These are phyloP conservation scores for Anoura caudifer DNA, from an alignment of 2,113 vertebrate genomes.

Conservation along the genomic window DNA sequence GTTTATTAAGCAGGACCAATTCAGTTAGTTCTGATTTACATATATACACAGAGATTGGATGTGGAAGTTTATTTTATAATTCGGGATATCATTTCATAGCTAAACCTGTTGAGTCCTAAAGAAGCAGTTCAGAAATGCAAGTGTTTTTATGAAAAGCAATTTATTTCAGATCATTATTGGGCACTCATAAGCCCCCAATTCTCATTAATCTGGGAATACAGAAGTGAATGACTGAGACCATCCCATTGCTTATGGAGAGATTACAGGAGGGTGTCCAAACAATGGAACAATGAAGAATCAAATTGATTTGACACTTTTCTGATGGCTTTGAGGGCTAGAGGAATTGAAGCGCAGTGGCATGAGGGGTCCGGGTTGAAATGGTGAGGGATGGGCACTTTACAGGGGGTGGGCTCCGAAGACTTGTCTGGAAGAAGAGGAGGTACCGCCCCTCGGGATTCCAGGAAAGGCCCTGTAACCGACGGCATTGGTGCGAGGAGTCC, in stretches of 20 bases:
- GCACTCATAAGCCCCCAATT: neutral
- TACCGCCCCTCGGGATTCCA: neutral
- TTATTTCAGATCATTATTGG: neutral
- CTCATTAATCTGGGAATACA: neutral
- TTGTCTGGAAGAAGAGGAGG: neutral
- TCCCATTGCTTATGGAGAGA: rapidly evolving
- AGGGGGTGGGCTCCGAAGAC: neutral
- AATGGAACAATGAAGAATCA: neutral
- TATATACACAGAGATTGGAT: neutral
- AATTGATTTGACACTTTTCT: neutral
- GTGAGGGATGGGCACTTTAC: neutral
- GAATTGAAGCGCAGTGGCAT: neutral
- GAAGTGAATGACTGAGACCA: neutral
- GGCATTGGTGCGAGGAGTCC: too few relatives aligned
- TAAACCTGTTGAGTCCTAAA: neutral
- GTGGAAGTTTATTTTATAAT: neutral
- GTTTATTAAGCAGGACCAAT: neutral
- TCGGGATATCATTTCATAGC: neutral
- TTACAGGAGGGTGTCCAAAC: neutral
- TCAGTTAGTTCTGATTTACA: neutral
- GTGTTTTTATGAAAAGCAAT: neutral
- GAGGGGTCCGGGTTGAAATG: neutral
- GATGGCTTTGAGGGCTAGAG: neutral
- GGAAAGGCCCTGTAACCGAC: too few relatives aligned
- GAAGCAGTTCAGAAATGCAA: neutral